Base-by-base conservation (phyloP, 2,888 invertebrate species). In the Chirona hameri region DNA sequence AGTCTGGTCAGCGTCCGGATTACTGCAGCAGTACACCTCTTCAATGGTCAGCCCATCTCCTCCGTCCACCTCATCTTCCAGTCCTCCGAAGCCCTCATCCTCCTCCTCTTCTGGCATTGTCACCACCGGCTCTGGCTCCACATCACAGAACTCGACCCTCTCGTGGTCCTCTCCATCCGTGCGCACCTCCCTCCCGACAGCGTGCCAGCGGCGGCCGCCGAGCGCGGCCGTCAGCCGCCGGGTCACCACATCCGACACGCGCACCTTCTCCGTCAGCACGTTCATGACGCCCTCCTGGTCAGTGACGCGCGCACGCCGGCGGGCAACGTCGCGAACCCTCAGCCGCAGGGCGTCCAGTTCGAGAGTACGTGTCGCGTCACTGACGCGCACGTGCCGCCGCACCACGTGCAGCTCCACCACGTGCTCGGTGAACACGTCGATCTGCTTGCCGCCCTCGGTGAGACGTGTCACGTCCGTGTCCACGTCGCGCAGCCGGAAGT, bases 381-480 rank as follows among this genome's bases (percentile, higher is more conserved):
- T 10, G 76, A 76, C 39, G 76, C 76, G 76, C 76, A 76, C 46
- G 46, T 46, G 76, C 39, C 46, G 76, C 24, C 21, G 76, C 46
- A 46, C 46, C 76, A 76, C 76, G 24, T 76, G 46, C 76, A 76
- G 76, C 24, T 76, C 76, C 46, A 76, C 76, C 46, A 76, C 76
- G 46, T 76, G 76, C 76, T 76, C 76, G 21, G 76, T 76, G 76
- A 76, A 39, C 24, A 76, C 76, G 46, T 46, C 76, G 76, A 76
- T 76, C 46, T 39, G 27, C 76, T 39, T 76, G 46, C 39, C 39
- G 39, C 46, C 76, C 39, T 76, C 46, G 46, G 46, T 39, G 24
- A 46, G 3, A 21, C 24, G 76, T 39, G 9, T 24, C 46, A 24
- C 21, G 76, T 76, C 46, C 21, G 21, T 24, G 46, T 76, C 76